These are phyloP conservation scores for Phymatocera aterrima DNA, from an alignment of 2,888 invertebrate genomes.

Conservation along the genomic window DNA sequence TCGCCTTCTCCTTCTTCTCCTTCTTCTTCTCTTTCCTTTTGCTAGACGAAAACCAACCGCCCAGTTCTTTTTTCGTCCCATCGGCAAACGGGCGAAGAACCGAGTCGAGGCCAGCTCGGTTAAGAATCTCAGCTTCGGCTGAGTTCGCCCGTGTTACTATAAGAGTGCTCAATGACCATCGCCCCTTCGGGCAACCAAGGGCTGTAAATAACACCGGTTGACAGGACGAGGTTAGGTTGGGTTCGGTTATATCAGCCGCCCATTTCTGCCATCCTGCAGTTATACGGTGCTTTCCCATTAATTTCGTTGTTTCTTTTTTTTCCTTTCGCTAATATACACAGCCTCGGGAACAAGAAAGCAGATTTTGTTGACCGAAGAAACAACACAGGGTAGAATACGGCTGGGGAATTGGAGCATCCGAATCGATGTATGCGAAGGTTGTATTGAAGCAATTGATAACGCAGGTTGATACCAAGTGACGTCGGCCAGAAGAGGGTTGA, in stretches of 20 bases:
- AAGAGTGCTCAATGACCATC: constrained; percentile 37
- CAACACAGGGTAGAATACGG: too few species aligned
- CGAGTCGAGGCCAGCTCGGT: constrained; percentile 3
- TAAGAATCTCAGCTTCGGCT: constrained; percentile 24
- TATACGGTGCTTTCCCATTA: background rate
- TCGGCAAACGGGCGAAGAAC: constrained; percentile 1
- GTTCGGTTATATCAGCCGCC: background rate
- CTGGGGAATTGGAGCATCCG: background rate
- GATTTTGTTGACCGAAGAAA: too few species aligned
- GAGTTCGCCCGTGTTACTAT: constrained; percentile 30
- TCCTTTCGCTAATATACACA: background rate
- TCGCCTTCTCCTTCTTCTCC: background rate
- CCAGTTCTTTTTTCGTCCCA: constrained; percentile 28
- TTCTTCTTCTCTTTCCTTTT: background rate
- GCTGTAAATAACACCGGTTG: constrained; percentile 38
- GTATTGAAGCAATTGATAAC: constrained; percentile 57
- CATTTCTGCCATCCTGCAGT: constrained; percentile 13
- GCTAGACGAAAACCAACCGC: constrained; percentile 13
- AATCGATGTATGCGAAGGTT: constrained; percentile 40
- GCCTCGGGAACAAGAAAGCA: too few species aligned
- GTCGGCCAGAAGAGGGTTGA: constrained; percentile 41
- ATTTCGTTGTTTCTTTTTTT: background rate
- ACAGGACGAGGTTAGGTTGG: constrained; percentile 19
- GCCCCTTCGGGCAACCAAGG: constrained; percentile 9
- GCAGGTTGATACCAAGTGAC: constrained; percentile 53